phyloP scores from a whole-genome alignment of 2,888 invertebrate genomes.

The Lasioglossum morio region DNA sequence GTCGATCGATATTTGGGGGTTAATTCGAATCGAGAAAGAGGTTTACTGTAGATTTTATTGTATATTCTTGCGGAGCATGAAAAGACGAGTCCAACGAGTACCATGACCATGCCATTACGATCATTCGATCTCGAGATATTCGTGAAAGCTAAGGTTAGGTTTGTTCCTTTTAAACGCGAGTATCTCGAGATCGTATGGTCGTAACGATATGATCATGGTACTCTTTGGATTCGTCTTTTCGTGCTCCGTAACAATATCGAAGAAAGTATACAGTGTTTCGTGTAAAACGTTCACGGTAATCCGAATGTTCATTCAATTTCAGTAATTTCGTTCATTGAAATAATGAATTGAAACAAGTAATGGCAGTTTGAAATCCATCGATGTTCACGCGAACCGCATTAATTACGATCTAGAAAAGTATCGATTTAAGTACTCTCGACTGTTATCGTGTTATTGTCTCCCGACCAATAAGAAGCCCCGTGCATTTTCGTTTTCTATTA shows the following conservation, averaged over 20 bases:
- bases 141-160: too few species aligned
- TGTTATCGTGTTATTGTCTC: constrained; percentile 50
- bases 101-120: neutral
- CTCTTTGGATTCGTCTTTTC: neutral
- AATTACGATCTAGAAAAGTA: constrained; percentile 10
- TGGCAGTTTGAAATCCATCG: neutral
- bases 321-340: too few species aligned
- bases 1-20: too few species aligned
- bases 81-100: neutral
- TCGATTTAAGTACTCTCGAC: neutral
- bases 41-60: neutral
- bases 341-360: too few species aligned
- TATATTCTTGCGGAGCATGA: neutral
- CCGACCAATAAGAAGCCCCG: constrained; percentile 28
- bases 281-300: neutral
- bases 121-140: neutral
- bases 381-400: neutral
- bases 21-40: too few species aligned
- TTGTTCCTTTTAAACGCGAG: neutral
- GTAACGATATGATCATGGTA: neutral
- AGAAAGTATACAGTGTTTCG: neutral
- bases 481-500: constrained; percentile 54
- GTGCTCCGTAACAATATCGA: neutral
- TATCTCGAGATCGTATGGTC: neutral
- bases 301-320: too few species aligned